Evolutionary conservation across 2,797 vertebrate genomes (phyloP).

Genomic region (Amphiprion clarkii): DNA sequence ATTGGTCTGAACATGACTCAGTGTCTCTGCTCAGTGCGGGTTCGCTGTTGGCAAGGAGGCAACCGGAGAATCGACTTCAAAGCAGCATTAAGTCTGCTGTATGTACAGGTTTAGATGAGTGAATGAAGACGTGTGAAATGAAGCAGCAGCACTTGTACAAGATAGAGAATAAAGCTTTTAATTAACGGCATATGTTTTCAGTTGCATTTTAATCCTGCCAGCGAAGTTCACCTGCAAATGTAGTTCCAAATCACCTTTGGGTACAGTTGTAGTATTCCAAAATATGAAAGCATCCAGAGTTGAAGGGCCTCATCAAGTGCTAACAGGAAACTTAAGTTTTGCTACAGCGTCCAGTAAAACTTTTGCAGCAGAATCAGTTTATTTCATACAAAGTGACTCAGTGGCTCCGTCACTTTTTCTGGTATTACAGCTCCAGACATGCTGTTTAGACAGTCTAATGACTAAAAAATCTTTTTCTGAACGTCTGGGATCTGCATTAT

Average conservation of each 20-base stretch:
- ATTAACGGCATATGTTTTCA: slow-evolving; percentile 8
- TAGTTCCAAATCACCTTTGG: slow-evolving; percentile 13
- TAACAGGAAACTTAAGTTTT: neutral
- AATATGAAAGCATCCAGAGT: slow-evolving; percentile 7
- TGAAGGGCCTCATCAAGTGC: slow-evolving; percentile 11
- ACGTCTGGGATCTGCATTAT: too few species aligned
- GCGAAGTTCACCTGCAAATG: slow-evolving; percentile 26
- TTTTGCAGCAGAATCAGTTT: neutral
- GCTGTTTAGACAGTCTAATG: neutral
- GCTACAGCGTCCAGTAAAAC: neutral
- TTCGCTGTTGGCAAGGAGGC: slow-evolving; percentile 45
- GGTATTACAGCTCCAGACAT: neutral
- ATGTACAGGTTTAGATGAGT: slow-evolving; percentile 30
- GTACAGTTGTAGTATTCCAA: slow-evolving; percentile 8
- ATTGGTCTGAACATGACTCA: slow-evolving; percentile 29
- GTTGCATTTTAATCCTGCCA: slow-evolving; percentile 16
- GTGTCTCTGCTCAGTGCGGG: slow-evolving; percentile 23
- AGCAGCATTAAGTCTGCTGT: slow-evolving; percentile 43
- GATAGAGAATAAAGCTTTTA: slow-evolving; percentile 6
- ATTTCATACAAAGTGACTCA: neutral
- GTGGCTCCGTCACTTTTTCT: neutral
- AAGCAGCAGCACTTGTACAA: slow-evolving; percentile 1
- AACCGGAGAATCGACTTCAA: slow-evolving; percentile 59
- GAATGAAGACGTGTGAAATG: slow-evolving; percentile 22
- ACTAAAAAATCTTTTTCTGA: neutral